These are phyloP conservation scores for Raphicerus campestris DNA, from an alignment of 2,113 vertebrate genomes.

Conservation along the genomic window DNA sequence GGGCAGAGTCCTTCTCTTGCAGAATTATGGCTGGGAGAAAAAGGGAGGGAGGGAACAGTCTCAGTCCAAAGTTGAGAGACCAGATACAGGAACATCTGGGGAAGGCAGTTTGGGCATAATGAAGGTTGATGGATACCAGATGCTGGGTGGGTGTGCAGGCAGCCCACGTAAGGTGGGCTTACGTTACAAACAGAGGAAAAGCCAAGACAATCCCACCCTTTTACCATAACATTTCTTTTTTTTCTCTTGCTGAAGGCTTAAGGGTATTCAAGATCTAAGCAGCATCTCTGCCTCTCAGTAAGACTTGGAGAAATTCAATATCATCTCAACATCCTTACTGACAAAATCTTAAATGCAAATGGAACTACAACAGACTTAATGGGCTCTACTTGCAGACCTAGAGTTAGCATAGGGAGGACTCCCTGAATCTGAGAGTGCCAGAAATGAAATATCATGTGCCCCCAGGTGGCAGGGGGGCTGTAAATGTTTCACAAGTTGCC, in stretches of 20 bases:
- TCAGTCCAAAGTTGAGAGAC: background rate
- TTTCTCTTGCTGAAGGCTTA: background rate
- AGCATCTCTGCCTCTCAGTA: background rate
- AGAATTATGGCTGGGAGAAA: background rate
- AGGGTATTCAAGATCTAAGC: background rate
- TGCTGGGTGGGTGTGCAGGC: background rate
- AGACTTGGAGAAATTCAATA: background rate
- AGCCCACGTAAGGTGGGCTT: too few species aligned
- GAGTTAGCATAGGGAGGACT: background rate
- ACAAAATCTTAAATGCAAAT: background rate
- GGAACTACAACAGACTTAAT: background rate
- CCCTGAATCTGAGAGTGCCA: background rate
- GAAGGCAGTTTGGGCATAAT: background rate
- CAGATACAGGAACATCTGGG: background rate
- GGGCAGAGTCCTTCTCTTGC: background rate
- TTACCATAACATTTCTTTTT: background rate
- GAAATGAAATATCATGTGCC: background rate
- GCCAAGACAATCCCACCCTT: background rate
- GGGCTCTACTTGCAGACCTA: background rate
- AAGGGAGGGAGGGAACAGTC: background rate
- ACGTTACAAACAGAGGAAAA: background rate
- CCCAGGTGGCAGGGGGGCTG: background rate
- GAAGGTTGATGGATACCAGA: background rate
- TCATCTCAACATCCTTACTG: background rate
- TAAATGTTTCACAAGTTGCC: background rate